Evolutionary conservation across 2,113 vertebrate genomes (phyloP), one percentile per base, ranked within the genome.

Genomic region (Neolamprologus brichardi): DNA sequence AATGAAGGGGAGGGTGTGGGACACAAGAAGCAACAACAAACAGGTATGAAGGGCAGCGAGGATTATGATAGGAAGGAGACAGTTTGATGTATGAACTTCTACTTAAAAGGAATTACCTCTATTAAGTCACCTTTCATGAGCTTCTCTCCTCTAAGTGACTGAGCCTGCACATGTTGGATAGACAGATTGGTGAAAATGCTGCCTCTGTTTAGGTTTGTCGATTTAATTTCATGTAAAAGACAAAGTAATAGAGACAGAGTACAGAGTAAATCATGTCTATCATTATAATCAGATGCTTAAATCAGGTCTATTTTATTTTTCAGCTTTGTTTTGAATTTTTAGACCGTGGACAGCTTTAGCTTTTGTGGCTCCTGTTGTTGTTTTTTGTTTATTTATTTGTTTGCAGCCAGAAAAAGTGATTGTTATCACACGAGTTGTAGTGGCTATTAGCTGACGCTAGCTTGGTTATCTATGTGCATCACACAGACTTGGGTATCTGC

Each of bases 51-150:
- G 72, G 72, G 44, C 72, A 77, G 44, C 15, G 10, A 77, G 72
- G 44, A 77, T 77, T 77, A 51, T 7, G 72, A 1, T 77, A 32
- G 72, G 44, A 30, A 51, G 44, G 72, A 49, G 10, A 77, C 17
- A 25, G 44, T 77, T 77, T 77, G 44, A 77, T 49, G 72, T 51
- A 13, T 51, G 72, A 77, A 51, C 72, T 77, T 77, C 44, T 77
- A 28, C 44, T 77, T 51, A 77, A 77, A 32, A 77, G 25, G 25
- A 51, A 51, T 49, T 30, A 77, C 46, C 23, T 30, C 17, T 49
- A 30, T 77, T 51, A 77, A 77, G 44, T 77, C 72, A 77, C 72
- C 44, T 51, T 77, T 77, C 44, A 46, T 0, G 41, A 30, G 70
- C 70, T 49, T 28, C 23, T 30, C 41, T 28, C 41, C 41, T 25